Evolutionary conservation across 2,797 vertebrate species (phyloP), one percentile per base, ranked within the genome.

Genomic region (Sitta carolinensis): DNA sequence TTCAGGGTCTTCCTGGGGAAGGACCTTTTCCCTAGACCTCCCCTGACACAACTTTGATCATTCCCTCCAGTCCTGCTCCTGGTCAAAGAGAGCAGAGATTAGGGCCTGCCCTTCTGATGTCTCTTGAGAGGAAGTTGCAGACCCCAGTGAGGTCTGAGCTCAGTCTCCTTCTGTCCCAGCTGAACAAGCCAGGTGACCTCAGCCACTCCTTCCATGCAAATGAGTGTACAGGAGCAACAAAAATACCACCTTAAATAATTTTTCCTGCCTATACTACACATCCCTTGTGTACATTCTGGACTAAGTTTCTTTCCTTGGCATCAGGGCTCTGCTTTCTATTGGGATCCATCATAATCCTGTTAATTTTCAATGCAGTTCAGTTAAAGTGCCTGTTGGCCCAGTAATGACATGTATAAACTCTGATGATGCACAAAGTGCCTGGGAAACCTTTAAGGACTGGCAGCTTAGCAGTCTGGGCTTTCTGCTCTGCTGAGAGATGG

Each of bases 221-320:
- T 14, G 18, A 27, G 11, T 11, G 14, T n/a, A 27, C 14, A 40
- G 67, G 29, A 57, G 5, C 5, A 72, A 58, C 10, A 58, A 54
- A 57, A 76, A 52, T 23, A 6, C 1, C 3, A 32, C 2, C 4
- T 45, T n/a, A 25, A 64, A 27, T 25, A 0, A 3, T 74, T 77
- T 81, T 51, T 13, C 20, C 61, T 22, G 22, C 42, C 23, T 10
- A 11, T 38, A 21, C 13, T 30, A 4, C 0, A 0, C 6, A 11
- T 2, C 2, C 4, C 40, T 63, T 38, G 18, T 52, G 12, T 34
- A 59, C 20, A 32, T 36, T 45, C 11, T 47, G n/a, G 80, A 34
- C 11, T 1, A 3, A 73, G 5, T 50, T 90, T 61, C 30, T 77
- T 52, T 16, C 14, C n/a, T 30, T 69, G 40, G 12, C 4, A 48